Conservation (phyloP, 1,140 invertebrate genomes). For the Diorhabda elongata region DNA sequence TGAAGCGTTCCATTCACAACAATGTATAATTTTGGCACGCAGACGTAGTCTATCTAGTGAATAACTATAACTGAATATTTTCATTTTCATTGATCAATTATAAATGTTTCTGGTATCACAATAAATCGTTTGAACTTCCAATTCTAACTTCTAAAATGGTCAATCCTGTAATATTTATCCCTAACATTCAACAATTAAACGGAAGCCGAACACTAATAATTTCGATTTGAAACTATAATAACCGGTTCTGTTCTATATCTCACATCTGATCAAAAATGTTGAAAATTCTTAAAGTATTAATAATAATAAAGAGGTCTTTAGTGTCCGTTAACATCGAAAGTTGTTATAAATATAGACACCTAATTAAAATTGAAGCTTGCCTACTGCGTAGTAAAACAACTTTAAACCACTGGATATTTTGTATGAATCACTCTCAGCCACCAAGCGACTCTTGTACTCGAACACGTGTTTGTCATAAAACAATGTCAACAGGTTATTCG, state of each 20-base stretch:
- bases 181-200: too few relatives aligned
- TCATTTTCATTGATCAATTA: too few relatives aligned
- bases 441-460: neutral
- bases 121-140: too few relatives aligned
- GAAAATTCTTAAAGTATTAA: neutral
- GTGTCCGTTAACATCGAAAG: neutral
- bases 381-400: slow-evolving; percentile 2
- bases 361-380: neutral
- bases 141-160: too few relatives aligned
- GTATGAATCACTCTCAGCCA: neutral
- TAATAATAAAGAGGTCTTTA: neutral
- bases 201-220: too few relatives aligned
- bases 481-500: neutral
- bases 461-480: slow-evolving; percentile 1
- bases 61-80: too few relatives aligned
- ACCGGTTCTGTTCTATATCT: neutral
- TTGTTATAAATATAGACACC: neutral
- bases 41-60: too few relatives aligned
- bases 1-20: too few relatives aligned
- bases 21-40: too few relatives aligned
- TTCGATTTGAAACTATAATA: neutral
- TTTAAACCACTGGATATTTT: neutral
- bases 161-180: too few relatives aligned
- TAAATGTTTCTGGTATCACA: too few relatives aligned
- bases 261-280: neutral